phyloP scores from a whole-genome alignment of 2,113 vertebrate genomes.

The Asarcornis scutulata region DNA sequence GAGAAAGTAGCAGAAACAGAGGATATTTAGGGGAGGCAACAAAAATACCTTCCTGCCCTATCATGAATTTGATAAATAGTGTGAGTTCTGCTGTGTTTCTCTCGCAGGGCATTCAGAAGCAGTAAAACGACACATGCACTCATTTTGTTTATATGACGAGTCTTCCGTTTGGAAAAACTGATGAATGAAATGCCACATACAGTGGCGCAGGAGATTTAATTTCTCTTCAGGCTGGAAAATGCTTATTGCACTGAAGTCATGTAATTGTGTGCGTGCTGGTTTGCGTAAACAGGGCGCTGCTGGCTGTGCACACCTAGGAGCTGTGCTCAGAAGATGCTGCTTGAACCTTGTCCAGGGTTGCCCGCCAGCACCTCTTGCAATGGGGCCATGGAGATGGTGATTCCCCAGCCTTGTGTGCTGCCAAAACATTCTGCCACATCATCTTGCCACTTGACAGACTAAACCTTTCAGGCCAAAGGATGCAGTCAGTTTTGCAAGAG shows the following conservation, averaged over 20 bases:
- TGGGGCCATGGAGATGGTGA: rapidly evolving
- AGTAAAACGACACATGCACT: not conserved
- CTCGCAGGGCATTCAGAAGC: constrained; percentile 9
- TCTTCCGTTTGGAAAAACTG: not conserved
- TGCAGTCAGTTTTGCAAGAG: not conserved
- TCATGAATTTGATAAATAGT: constrained; percentile 28
- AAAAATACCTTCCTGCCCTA: constrained; percentile 5
- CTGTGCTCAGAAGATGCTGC: not conserved
- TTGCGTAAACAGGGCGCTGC: not conserved
- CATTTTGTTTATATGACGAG: constrained; percentile 37
- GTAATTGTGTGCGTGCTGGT: not conserved
- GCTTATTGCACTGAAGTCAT: not conserved
- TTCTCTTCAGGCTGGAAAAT: not conserved
- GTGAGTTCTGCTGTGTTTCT: not conserved
- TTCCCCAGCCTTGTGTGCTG: rapidly evolving
- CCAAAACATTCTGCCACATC: not conserved
- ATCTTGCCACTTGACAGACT: not conserved
- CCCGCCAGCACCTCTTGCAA: not conserved
- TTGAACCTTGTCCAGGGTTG: not conserved
- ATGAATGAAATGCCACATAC: constrained; percentile 9
- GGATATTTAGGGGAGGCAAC: not conserved
- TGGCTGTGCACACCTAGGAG: not conserved
- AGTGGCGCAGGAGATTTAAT: not conserved
- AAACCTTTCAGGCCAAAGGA: not conserved
- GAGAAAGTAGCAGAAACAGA: not conserved